A percentile compares a stretch with the other conserved stretches of the same genome.
Evolutionary conservation across 53 echinoderm and acorn worm species (phyloP).

Genomic region (Mesocentrotus franciscanus): DNA sequence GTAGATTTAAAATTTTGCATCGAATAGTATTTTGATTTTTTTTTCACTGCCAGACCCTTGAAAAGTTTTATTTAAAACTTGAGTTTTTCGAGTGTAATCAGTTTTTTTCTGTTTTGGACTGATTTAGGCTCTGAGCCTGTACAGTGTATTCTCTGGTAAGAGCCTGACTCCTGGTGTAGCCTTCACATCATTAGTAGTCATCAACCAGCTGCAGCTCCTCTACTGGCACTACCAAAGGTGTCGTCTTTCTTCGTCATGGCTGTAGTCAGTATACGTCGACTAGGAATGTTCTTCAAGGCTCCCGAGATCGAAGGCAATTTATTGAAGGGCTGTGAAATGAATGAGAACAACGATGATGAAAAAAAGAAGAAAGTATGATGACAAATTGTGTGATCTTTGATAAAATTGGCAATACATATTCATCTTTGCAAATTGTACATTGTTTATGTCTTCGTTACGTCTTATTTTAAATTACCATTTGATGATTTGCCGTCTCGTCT

Average conservation of each 20-base stretch:
- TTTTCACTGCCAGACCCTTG: no score
- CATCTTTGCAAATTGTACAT: no score
- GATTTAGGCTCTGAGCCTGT: constrained; percentile 63
- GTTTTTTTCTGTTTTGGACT: neutral
- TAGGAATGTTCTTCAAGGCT: constrained; percentile 84
- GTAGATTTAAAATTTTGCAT: no score
- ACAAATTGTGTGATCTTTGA: no score
- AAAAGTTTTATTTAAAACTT: no score
- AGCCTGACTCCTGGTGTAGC: constrained; percentile 85
- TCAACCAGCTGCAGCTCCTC: constrained; percentile 89
- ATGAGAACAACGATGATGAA: neutral
- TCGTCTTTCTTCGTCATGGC: constrained; percentile 79
- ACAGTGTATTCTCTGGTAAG: constrained; percentile 77
- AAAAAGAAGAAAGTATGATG: neutral
- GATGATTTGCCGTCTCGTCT: no score
- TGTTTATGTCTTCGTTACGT: no score
- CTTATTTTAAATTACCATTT: no score
- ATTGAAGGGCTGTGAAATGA: neutral
- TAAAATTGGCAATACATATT: no score
- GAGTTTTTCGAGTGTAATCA: no score
- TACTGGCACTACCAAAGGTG: constrained; percentile 80
- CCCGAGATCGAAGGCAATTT: constrained; percentile 77
- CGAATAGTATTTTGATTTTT: no score
- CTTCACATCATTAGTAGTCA: constrained; percentile 84
- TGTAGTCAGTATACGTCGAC: constrained; percentile 79